Base-by-base conservation (phyloP, 2,113 vertebrate genomes). In the Pelodiscus sinensis region DNA sequence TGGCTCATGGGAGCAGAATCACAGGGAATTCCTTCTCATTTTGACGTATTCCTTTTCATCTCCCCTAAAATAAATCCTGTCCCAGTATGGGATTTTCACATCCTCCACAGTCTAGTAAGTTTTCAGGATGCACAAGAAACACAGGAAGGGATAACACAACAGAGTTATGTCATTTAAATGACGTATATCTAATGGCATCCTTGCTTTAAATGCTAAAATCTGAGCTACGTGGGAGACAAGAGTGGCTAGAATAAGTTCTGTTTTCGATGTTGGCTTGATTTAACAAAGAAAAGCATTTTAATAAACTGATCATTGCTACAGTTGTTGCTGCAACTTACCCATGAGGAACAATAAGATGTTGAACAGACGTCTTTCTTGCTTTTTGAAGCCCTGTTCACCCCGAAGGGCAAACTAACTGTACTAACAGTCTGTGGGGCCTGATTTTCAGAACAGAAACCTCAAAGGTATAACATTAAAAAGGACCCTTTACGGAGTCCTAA, bases 91-190 rank as follows among this genome's bases (percentile, higher is more conserved):
- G 24, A 0, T 5, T 1, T 21, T 4, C 83, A 92, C 79, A 71
- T 24, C 38, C 60, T 15, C 31, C 56, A 9, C 9, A 3, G 0
- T 0, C 19, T 88, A 86, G 22, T 19, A 55, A 58, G 27, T 29
- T 31, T 21, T 56, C 19, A 13, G 82, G 16, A n/a, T 68, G 62
- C 31, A 73, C 82, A 83, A 9, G 25, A 79, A 77, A 52, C 7
- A 6, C 1, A n/a, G 68, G 71, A n/a, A 79, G 16, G 38, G 27
- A 2, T 80, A 75, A 75, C n/a, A 14, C 4, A 31, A 55, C n/a
- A 50, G 29, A 14, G 73, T 93, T 25, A 84, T 65, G 10, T 19
- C 77, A 25, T 0, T 60, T 35, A 57, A 84, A 88, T 75, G 44
- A 4, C 22, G 82, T 79, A 38, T 44, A 44, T 0, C 1, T 10